Base-by-base conservation (phyloP, 53 echinoderm and acorn worm species). In the Echinarachnius parma region DNA sequence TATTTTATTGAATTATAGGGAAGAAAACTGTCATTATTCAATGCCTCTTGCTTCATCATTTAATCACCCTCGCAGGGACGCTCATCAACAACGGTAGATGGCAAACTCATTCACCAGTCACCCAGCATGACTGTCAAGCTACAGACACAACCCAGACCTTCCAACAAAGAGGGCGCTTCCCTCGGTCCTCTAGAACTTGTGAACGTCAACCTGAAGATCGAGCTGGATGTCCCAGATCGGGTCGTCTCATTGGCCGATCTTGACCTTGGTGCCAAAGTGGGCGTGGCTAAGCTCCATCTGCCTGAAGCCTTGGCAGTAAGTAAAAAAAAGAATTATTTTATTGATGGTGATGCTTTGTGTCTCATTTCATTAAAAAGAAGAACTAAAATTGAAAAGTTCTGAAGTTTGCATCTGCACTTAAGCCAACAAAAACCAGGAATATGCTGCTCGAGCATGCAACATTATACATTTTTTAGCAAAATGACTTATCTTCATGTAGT, bases 151-250 rank as follows among this genome's bases (percentile, higher is more conserved):
- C 50, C 23, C 7, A 61, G 49, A 22, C 34, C 31, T 46, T n/a
- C 77, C 34, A 52, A 34, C 32, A 31, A 60, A 46, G 50, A 77
- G 53, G 18, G 75, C 0, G 56, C 53, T 5, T 27, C 59, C 4
- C 60, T 78, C 27, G 77, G 62, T 3, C 64, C 80, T 4, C 80
- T 90, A 0, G 94, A 94, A 49, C 60, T 35, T 28, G 60, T 87
- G 28, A 62, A 70, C 10, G 83, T 87, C 23, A 75, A 83, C 52
- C 46, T 94, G 59, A 81, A 94, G 56, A 61, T 84, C 11, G 89
- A 84, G 47, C 61, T 94, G 48, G 94, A 94, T 29, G 86, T 89
- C 5, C 94, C 94, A 2, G 89, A 86, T 3, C 78, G 78, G 14
- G 49, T 71, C 9, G 47, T 86, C 44, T 54, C 90, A 34, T 44